These are phyloP conservation scores for Otis tarda DNA, from an alignment of 2,113 vertebrate species.

Conservation along the genomic window DNA sequence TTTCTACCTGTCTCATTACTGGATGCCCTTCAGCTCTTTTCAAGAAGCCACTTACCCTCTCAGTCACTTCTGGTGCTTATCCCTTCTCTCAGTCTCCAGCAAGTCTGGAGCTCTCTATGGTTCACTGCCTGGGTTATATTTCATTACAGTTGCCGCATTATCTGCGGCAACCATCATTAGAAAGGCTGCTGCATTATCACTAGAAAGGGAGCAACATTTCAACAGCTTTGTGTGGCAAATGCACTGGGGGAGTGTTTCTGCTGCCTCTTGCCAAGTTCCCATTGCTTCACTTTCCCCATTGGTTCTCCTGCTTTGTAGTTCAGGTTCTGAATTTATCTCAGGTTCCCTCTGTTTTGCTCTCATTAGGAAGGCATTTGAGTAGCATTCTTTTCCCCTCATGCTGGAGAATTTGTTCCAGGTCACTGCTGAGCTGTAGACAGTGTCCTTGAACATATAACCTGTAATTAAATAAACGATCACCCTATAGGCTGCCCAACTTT, in stretches of 20 bases:
- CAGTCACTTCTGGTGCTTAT: neutral
- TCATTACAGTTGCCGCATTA: neutral
- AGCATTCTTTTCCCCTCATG: neutral
- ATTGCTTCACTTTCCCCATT: neutral
- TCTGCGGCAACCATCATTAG: constrained; percentile 16
- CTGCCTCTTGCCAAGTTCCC: neutral
- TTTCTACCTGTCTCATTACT: neutral
- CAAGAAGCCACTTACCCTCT: neutral
- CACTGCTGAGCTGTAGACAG: neutral
- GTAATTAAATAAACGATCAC: neutral
- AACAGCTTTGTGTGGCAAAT: neutral
- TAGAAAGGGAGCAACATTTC: neutral
- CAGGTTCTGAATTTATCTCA: neutral
- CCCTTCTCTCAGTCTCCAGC: constrained; percentile 5
- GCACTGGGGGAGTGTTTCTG: neutral
- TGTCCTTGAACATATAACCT: neutral
- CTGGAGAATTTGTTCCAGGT: constrained; percentile 14
- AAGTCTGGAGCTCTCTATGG: constrained; percentile 33
- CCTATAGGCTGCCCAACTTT: neutral
- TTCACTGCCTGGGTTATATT: constrained; percentile 29
- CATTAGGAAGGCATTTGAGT: constrained; percentile 5
- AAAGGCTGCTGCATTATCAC: neutral
- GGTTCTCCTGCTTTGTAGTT: neutral
- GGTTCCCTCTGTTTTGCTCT: neutral
- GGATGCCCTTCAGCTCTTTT: neutral